These are phyloP conservation scores for Mus musculus DNA, from an alignment of 2,113 vertebrate species.

Conservation along the genomic window GRCm39 chr14:77452501-77453000, in stretches of 20 bases:
- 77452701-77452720: background rate
- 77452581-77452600: conserved; percentile 24
- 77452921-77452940: background rate
- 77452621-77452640: background rate
- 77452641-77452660: background rate
- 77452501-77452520: conserved; percentile 28
- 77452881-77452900: background rate
- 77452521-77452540: conserved; percentile 48
- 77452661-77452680: background rate
- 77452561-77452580: background rate
- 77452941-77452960: background rate
- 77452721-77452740: background rate
- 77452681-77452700: background rate
- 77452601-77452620: background rate
- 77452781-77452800: background rate
- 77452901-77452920: background rate
- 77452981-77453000: background rate
- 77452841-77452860: background rate
- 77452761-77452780: background rate
- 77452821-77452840: background rate
- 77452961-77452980: background rate
- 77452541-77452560: background rate
- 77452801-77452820: background rate
- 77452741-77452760: background rate
- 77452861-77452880: background rate